Evolutionary conservation across 2,888 invertebrate species (phyloP), one percentile per base, ranked within the genome.

Genomic region (Phengaris alcon): DNA sequence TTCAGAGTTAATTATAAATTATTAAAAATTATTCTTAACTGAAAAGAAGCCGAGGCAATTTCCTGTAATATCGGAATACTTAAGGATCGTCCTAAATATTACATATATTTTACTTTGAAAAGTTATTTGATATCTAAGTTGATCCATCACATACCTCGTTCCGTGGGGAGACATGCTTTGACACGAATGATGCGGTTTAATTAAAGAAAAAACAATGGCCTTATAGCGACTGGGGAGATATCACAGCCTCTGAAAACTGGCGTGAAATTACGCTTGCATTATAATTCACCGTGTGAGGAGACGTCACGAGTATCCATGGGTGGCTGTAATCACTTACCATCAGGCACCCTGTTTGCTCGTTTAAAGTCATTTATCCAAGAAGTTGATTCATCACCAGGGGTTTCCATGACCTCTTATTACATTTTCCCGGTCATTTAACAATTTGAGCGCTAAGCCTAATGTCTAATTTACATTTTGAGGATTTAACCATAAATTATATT

Each of bases 61-160:
- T 64, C 64, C 64, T 64, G 35, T 64, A 64, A 64, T 64, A 64
- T 64, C 35, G 64, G 35, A 64, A 64, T 64, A 64, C 64, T 64
- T 35, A 64, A 64, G 64, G 35, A 35, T 64, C 22, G 35, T 35
- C 64, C 64, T 35, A 64, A 64, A 64, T 64, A 64, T 64, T 64
- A 6, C 35, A 44, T 64, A 64, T 35, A 64, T 64, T 64, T 64
- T 64, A 35, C 35, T 64, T 64, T 35, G 64, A 64, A 64, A 64
- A 64, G 64, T 64, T 64, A 64, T 64, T 64, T 64, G 35, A 64
- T 64, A 64, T 64, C 64, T 15, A 12, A 12, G 6, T 55, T 55
- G 64, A 35, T 52, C 12, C 52, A 52, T 64, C 35, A 13, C 13
- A 64, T 9, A 22, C 59, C 57, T 59, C 15, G 59, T 12, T 64